Base-by-base conservation (phyloP, 1,140 invertebrate genomes). In the Ruditapes philippinarum region DNA sequence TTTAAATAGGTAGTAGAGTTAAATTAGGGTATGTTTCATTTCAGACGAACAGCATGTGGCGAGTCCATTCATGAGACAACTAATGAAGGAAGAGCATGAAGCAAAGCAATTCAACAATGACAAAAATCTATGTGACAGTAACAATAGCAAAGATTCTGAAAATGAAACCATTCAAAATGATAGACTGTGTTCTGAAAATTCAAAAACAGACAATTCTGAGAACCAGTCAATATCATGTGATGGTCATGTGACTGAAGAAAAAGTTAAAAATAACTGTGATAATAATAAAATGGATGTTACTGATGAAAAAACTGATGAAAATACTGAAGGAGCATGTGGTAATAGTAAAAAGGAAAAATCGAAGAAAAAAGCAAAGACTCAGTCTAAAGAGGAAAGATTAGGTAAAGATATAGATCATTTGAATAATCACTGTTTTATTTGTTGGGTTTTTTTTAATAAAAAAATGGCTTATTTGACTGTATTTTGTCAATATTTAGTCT, bases 51-150 rank as follows among this genome's bases (percentile, higher is more conserved):
- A 89, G 51, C 80, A 83, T 81, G 65, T 92, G 33, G 51, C 89
- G 19, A 94, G 93, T 89, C 91, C 93, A 31, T 94, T 92, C 81
- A 86, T 94, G 40, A 86, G 84, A 73, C 91, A 94, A 28, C 76
- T 94, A n/a, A 94, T 94, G 94, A 80, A 92, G 60, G 92, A 94
- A 82, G 89, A 93, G 88, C 70, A 90, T 82, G 51, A 89, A 68
- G 33, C 33, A 54, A 79, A 85, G 76, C 62, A 84, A 62, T 38
- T n/a, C 51, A 88, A 49, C 31, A 62, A 12, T 40, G 60, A 57
- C 0, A 22, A 12, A 4, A 54, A 78, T 78, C n/a, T n/a, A n/a
- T n/a, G n/a, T n/a, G 60, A 65, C 19, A 25, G 25, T 68, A 40
- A 14, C 7, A n/a, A 68, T 31, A 60, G 57, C 12, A 82, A n/a